Base-by-base conservation (phyloP, 2,888 invertebrate species). In the Pristionchus japonicus region DNA sequence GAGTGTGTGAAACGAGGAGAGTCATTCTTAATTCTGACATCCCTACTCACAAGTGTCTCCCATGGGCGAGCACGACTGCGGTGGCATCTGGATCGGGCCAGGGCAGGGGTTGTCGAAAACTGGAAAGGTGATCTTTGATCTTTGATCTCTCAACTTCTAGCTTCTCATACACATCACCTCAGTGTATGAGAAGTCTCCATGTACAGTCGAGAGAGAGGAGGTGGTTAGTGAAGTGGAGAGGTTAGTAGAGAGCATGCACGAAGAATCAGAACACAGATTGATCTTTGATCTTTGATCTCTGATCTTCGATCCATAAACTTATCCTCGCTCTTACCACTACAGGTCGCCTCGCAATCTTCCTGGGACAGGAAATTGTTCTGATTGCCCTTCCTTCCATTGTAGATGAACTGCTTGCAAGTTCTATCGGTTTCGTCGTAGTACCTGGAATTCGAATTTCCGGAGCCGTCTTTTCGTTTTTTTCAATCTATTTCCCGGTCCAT, bases 321-420 rank as follows among this genome's bases (percentile, higher is more conserved):
- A 40, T 74, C 70, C 77, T 47, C 34, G 2, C 4, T 15, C 85
- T 61, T 34, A 94, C 94, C 94, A 57, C 90, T 89, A 89, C 94
- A 94, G 17, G 92, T 91, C 40, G 90, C 90, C 64, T 90, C 92
- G 88, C 94, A 94, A 89, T 94, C 93, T 47, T 92, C 91, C 80
- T 89, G 86, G 3, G 92, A 93, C 74, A 93, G 88, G 89, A 93
- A 94, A 87, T 93, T 93, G 89, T 94, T 94, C 89, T 94, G 93
- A 87, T 93, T 93, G 85, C 93, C 93, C 87, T 89, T 90, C 13
- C 93, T 82, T 88, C 93, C 93, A 84, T 93, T 91, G 88, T 92
- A 93, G 17, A 88, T 89, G 88, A 93, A 94, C 87, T 90, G 89
- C 85, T 91, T 89, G 89, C 93, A 93, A 23, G 88, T 87, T 91